A percentile compares a stretch with the other conserved stretches of the same genome.
These are phyloP conservation scores for Buphagus erythrorhynchus DNA, from an alignment of 2,797 vertebrate genomes.

Conservation along the genomic window DNA sequence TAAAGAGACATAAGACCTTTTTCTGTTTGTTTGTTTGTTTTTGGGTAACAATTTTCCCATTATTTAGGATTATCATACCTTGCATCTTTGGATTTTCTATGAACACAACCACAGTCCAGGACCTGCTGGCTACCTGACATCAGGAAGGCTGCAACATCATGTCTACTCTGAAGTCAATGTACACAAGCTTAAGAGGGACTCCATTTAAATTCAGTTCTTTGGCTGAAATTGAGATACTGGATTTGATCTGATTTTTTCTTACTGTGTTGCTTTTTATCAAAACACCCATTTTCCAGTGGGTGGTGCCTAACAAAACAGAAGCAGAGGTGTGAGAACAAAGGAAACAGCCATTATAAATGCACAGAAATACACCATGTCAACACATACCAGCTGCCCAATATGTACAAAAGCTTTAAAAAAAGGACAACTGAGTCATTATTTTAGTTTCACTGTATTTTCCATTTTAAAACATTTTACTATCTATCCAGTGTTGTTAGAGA, in stretches of 20 bases:
- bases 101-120: background rate
- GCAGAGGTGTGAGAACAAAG: constrained; percentile 12
- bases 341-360: background rate
- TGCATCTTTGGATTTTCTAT: background rate
- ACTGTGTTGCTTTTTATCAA: background rate
- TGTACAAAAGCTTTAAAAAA: background rate
- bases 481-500: background rate
- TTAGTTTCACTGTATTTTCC: background rate
- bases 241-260: background rate
- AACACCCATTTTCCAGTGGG: constrained; percentile 12
- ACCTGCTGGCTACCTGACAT: background rate
- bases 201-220: background rate
- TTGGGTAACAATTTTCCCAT: background rate
- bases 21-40: background rate
- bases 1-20: background rate
- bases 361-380: background rate
- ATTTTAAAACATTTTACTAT: background rate
- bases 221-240: background rate
- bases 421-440: background rate
- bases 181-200: background rate
- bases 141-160: background rate
- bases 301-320: constrained; percentile 33
- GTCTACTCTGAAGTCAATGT: background rate
- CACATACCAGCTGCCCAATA: background rate
- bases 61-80: background rate